Conservation (phyloP, 1,140 invertebrate species). For the Cardiocondyla obscurior region DNA sequence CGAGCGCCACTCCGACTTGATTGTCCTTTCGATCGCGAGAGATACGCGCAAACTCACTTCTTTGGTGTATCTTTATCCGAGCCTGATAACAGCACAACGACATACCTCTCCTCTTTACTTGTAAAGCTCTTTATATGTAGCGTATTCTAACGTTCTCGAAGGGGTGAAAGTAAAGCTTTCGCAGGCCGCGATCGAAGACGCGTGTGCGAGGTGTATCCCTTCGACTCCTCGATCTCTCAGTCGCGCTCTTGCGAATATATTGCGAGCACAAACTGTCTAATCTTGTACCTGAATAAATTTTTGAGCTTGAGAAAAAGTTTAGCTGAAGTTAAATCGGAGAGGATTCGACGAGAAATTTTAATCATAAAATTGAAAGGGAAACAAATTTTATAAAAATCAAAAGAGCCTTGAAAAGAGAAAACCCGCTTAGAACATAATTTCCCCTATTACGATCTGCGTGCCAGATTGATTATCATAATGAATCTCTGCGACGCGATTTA, state of each 20-base stretch:
- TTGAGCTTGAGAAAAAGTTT: not conserved
- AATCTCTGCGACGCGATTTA: not conserved
- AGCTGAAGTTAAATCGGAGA: not conserved
- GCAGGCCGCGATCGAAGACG: not conserved
- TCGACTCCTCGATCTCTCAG: not conserved
- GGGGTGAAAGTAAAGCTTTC: slow-evolving; percentile 6
- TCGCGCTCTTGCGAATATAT: not conserved
- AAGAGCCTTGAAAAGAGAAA: not conserved
- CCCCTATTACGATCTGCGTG: not conserved
- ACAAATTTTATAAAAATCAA: not conserved
- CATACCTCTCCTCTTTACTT: slow-evolving; percentile 52
- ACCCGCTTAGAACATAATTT: not conserved
- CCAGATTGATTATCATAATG: not conserved
- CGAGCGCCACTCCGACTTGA: not conserved
- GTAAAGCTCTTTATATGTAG: slow-evolving; percentile 52
- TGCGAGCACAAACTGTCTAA: too few relatives aligned
- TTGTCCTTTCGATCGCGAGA: not conserved
- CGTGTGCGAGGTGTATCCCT: slow-evolving; percentile 25
- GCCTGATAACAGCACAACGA: slow-evolving; percentile 54
- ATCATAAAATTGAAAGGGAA: not conserved
- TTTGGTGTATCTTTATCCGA: slow-evolving; percentile 47
- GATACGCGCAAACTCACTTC: slow-evolving; percentile 1
- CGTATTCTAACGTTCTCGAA: slow-evolving; percentile 29
- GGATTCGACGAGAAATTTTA: not conserved
- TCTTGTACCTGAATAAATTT: not conserved